Evolutionary conservation across 1,140 invertebrate species (phyloP), one percentile per base, ranked within the genome.

Genomic region (Aphis gossypii): DNA sequence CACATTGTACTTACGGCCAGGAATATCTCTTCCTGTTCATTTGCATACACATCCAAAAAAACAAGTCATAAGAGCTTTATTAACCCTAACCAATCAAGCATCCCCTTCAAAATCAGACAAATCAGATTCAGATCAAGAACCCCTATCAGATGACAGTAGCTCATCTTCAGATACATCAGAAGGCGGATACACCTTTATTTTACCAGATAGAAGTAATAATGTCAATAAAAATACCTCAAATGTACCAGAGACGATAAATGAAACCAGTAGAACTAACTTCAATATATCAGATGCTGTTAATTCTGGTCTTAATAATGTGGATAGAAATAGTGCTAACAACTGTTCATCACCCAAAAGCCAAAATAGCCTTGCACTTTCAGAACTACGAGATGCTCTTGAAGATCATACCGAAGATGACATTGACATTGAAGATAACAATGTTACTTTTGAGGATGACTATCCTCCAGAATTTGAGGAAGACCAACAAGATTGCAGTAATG

Each of bases 11-110:
- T 96, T 98, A 88, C 96, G 97, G 94, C 97, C 97, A 95, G 97
- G 97, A 54, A 98, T 98, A 95, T 97, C 97, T 92, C 95, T 98
- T 94, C 97, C 97, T 94, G 96, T 96, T 94, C 97, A 98, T 95
- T 96, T 98, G 95, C 96, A 97, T 94, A 98, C 97, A 18, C 97
- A 98, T 96, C 97, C 97, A 44, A 98, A 98, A 95, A 97, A 98
- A 94, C 97, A 98, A 95, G 97, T 98, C 48, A 98, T 98, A 94
- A 97, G 97, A 95, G 97, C 97, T n/a, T 95, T 98, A 86, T 96
- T 97, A 54, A 96, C 96, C 94, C 21, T 90, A 41, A 89, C 68
- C 38, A 93, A 93, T 54, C 92, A 93, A 86, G 48, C 41, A 30
- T 30, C 87, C 48, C 30, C 82, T 18, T 51, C 87, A 20, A 86